Conservation (phyloP, 2,888 invertebrate species). For the Leptopilina drosophilae region DNA sequence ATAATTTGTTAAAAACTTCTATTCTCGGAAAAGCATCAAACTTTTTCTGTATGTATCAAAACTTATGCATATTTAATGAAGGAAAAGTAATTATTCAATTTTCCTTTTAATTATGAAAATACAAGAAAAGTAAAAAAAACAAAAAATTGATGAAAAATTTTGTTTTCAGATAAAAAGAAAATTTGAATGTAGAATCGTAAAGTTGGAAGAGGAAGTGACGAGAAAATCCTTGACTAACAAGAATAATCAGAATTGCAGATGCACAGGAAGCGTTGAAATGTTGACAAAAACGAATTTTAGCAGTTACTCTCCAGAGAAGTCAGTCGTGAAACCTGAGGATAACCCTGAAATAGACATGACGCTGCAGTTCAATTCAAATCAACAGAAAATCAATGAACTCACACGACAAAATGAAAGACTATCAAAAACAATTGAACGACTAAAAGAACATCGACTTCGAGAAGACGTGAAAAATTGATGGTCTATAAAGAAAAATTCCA, state of each 20-base stretch:
- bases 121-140: too few relatives aligned
- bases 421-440: conserved; percentile 31
- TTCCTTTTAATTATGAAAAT: background rate
- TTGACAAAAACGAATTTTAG: conserved; percentile 25
- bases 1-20: too few relatives aligned
- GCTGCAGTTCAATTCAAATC: conserved; percentile 31
- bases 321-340: conserved; percentile 27
- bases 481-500: background rate
- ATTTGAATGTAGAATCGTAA: conserved; percentile 30
- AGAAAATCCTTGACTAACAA: conserved; percentile 19
- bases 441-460: conserved; percentile 16
- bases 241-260: conserved; percentile 35
- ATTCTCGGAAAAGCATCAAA: too few relatives aligned
- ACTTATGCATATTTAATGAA: background rate
- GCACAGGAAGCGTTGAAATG: conserved; percentile 33
- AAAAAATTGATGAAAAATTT: background rate
- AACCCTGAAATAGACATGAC: conserved; percentile 35
- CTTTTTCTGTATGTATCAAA: background rate
- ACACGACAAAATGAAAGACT: conserved; percentile 39
- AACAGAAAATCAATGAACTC: conserved; percentile 38
- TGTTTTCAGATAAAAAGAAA: conserved; percentile 3
- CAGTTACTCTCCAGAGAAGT: conserved; percentile 13
- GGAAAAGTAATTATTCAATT: background rate
- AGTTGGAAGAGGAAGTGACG: conserved; percentile 20
- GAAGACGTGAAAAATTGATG: background rate